phyloP scores from a whole-genome alignment of 1,140 invertebrate genomes.

The Drosophila cardini region DNA sequence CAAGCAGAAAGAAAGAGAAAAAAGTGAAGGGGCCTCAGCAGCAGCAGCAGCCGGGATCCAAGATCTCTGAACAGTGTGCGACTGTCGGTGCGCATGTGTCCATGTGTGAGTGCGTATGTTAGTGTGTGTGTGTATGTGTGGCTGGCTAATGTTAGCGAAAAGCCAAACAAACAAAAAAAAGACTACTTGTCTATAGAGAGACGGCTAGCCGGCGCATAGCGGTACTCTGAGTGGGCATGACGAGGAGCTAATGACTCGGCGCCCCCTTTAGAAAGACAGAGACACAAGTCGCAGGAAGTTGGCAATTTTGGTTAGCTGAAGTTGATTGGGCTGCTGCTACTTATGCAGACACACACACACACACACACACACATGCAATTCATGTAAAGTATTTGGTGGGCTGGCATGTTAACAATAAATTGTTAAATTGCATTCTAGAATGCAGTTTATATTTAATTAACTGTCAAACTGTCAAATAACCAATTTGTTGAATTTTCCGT shows the following conservation, averaged over 20 bases:
- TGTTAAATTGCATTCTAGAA: not conserved
- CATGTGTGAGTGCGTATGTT: constrained; percentile 45
- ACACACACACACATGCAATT: no score
- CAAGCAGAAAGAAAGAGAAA: constrained; percentile 51
- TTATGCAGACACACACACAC: not conserved
- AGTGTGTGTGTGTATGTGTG: constrained; percentile 55
- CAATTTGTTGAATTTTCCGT: not conserved
- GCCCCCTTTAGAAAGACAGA: constrained; percentile 50
- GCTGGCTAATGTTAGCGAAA: constrained; percentile 64
- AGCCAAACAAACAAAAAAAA: constrained; percentile 28
- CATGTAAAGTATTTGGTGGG: not conserved
- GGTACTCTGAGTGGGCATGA: constrained; percentile 71
- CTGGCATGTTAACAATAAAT: not conserved
- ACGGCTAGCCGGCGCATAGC: constrained; percentile 71
- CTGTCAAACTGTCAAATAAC: not conserved
- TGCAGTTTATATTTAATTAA: constrained; percentile 1
- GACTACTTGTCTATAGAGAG: constrained; percentile 34
- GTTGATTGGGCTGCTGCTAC: constrained; percentile 3
- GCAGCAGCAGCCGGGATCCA: constrained; percentile 55
- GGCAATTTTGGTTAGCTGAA: constrained; percentile 63
- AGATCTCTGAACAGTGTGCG: constrained; percentile 27
- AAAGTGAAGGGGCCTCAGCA: constrained; percentile 72
- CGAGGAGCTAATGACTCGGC: constrained; percentile 77
- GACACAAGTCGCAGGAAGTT: constrained; percentile 64
- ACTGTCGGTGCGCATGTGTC: constrained; percentile 44